phyloP scores from a whole-genome alignment of 2,888 invertebrate genomes.

The Ichneumon xanthorius region DNA sequence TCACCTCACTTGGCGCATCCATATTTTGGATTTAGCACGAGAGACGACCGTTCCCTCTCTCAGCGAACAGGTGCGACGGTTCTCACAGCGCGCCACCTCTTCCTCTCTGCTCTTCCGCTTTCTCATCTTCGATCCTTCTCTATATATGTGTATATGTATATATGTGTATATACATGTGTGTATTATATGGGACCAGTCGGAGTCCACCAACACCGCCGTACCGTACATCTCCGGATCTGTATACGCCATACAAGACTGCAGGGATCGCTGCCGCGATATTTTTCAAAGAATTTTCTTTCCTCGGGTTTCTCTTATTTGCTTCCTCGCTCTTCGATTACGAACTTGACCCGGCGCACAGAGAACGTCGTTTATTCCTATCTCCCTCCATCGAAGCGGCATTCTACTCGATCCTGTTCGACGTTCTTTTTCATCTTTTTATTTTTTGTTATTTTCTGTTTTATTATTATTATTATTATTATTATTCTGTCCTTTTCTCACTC shows the following conservation, averaged over 20 bases:
- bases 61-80: slow-evolving; percentile 65
- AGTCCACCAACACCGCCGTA: not conserved
- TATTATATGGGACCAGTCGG: not conserved
- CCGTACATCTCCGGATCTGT: not conserved
- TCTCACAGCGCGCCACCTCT: slow-evolving; percentile 59
- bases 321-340: slow-evolving; percentile 47
- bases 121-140: slow-evolving; percentile 16
- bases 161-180: not conserved
- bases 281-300: slow-evolving; percentile 14
- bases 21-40: slow-evolving; percentile 67
- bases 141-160: not conserved
- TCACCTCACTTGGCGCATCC: slow-evolving; percentile 65
- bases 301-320: not conserved
- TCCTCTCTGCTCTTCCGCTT: slow-evolving; percentile 24
- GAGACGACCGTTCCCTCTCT: slow-evolving; percentile 28
- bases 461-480: too few species aligned
- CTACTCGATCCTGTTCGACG: not conserved
- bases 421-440: not conserved
- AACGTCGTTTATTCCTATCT: not conserved
- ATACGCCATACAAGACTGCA: not conserved
- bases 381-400: not conserved
- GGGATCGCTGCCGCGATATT: slow-evolving; percentile 3
- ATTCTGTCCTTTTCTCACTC: not conserved
- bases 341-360: slow-evolving; percentile 31
- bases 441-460: not conserved